A percentile compares a stretch with the other conserved stretches of the same genome.
Evolutionary conservation across 2,797 vertebrate genomes (phyloP).

Genomic region (Cyprinodon diabolis): DNA sequence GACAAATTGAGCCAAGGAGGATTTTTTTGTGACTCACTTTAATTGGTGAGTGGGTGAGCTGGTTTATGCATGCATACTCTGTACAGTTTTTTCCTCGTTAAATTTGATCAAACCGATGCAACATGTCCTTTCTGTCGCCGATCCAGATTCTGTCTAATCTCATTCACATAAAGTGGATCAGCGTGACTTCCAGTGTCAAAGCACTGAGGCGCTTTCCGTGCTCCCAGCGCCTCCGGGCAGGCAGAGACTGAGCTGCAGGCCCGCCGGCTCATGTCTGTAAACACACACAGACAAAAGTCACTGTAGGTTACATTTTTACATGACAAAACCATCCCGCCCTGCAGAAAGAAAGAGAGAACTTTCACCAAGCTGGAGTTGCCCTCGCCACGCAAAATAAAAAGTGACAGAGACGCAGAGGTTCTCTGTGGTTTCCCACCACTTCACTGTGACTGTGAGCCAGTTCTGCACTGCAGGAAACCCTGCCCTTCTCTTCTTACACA

Average conservation of each 20-base stretch:
- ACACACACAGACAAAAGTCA: conserved; percentile 1
- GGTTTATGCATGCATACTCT: neutral
- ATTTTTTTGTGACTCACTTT: conserved; percentile 28
- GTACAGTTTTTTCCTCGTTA: conserved; percentile 3
- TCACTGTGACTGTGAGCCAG: conserved; percentile 15
- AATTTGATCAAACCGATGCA: conserved; percentile 32
- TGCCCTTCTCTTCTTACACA: conserved; percentile 26
- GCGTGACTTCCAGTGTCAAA: conserved; percentile 33
- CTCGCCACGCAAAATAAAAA: conserved; percentile 30
- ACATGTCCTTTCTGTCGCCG: conserved; percentile 21
- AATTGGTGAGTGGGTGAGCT: conserved; percentile 22
- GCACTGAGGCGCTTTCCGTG: conserved; percentile 8
- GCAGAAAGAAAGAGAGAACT: conserved; percentile 1
- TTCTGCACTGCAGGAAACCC: conserved; percentile 33
- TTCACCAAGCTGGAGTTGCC: conserved; percentile 11
- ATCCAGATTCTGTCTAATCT: conserved; percentile 44
- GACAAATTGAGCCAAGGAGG: conserved; percentile 8
- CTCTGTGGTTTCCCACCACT: conserved; percentile 17
- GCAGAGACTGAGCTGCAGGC: conserved; percentile 1
- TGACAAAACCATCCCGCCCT: conserved; percentile 20
- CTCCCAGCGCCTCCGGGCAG: conserved; percentile 20
- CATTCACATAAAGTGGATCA: conserved; percentile 50
- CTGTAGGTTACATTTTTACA: conserved; percentile 24
- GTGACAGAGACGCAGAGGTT: conserved; percentile 30
- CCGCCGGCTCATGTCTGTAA: conserved; percentile 11